Evolutionary conservation across 1,140 invertebrate genomes (phyloP).

Genomic region (Dryas iulia): DNA sequence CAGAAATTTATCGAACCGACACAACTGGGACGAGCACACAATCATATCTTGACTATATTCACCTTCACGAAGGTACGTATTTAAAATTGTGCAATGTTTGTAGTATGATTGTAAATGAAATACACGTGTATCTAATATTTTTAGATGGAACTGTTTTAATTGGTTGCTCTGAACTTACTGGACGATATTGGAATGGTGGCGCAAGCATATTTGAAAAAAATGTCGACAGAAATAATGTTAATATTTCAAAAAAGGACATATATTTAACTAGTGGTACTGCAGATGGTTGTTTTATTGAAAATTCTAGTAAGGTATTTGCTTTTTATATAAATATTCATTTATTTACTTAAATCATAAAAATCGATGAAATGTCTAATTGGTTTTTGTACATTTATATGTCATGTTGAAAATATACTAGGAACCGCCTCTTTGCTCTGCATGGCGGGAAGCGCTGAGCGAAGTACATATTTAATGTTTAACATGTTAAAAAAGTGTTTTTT

Average conservation of each 20-base stretch:
- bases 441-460: too few relatives aligned
- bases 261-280: slow-evolving; percentile 55
- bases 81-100: neutral
- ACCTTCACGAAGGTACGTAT: slow-evolving; percentile 52
- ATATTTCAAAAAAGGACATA: slow-evolving; percentile 48
- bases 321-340: neutral
- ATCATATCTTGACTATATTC: slow-evolving; percentile 63
- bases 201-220: slow-evolving; percentile 47
- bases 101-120: neutral
- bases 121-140: slow-evolving; percentile 8
- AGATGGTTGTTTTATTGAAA: slow-evolving; percentile 68
- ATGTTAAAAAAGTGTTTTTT: too few relatives aligned
- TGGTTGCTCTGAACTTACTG: slow-evolving; percentile 70
- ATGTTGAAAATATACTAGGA: too few relatives aligned
- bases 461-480: too few relatives aligned
- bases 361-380: too few relatives aligned
- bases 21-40: slow-evolving; percentile 55
- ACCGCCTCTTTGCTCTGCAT: too few relatives aligned
- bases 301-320: slow-evolving; percentile 55
- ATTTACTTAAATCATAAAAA: too few relatives aligned
- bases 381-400: too few relatives aligned
- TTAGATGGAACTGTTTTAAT: slow-evolving; percentile 67
- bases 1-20: slow-evolving; percentile 65
- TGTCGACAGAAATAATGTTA: slow-evolving; percentile 32
- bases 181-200: slow-evolving; percentile 71